phyloP scores from a whole-genome alignment of 2,888 invertebrate genomes.

The Chelonus formosanus region DNA sequence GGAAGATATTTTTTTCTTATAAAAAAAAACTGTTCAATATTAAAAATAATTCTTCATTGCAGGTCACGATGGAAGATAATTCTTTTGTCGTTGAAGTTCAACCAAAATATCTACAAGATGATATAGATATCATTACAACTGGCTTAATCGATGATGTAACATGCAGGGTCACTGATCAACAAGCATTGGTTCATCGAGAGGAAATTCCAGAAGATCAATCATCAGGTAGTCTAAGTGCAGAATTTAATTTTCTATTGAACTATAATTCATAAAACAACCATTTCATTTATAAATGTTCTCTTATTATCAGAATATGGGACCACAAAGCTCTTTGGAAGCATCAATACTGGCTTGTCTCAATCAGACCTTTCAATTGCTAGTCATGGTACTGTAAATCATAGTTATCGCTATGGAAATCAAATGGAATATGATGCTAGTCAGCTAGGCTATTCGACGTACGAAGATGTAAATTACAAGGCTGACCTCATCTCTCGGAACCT shows the following conservation, averaged over 20 bases:
- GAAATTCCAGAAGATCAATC: constrained; percentile 55
- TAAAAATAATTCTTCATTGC: constrained; percentile 29
- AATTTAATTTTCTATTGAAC: background rate
- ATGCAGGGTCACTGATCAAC: constrained; percentile 64
- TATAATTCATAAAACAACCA: too few species aligned
- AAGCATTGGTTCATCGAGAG: constrained; percentile 67
- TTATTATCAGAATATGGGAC: constrained; percentile 51
- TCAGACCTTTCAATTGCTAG: constrained; percentile 82
- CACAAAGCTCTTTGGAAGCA: constrained; percentile 67
- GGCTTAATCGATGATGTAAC: constrained; percentile 52
- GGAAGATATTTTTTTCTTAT: too few species aligned
- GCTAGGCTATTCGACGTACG: constrained; percentile 74
- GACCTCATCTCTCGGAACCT: constrained; percentile 55
- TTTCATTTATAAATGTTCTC: background rate
- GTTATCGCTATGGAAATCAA: constrained; percentile 82
- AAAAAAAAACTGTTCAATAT: background rate
- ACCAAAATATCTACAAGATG: constrained; percentile 53
- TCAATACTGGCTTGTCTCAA: constrained; percentile 82
- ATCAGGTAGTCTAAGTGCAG: constrained; percentile 47
- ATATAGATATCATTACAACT: constrained; percentile 45
- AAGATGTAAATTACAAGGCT: constrained; percentile 67
- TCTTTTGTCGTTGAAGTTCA: constrained; percentile 61
- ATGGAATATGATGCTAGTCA: constrained; percentile 78
- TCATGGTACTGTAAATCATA: constrained; percentile 75
- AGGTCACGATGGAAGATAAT: constrained; percentile 60